Evolutionary conservation across 2,888 invertebrate species (phyloP), one percentile per base, ranked within the genome.

Genomic region (Alloplasta piceator): DNA sequence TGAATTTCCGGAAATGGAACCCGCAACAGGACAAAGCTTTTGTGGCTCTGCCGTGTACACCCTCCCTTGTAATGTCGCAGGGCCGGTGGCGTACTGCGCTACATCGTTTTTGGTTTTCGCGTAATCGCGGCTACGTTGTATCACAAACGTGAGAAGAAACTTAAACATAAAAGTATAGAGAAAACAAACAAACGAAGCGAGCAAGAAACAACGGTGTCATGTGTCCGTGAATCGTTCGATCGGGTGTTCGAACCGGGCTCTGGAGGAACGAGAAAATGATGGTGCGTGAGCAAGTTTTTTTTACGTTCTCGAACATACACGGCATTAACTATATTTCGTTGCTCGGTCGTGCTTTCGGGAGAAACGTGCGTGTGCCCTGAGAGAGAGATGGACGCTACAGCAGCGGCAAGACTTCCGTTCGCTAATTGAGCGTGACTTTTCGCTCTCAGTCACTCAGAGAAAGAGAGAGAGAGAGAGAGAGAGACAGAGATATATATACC

Each of bases 11-110:
- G 83, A 85, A 86, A 87, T 84, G 79, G 83, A 86, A 86, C 70
- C 85, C 85, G 79, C 83, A 86, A 86, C 87, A 86, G 85, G 84
- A 87, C 87, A 87, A 88, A 88, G 87, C 86, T 86, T n/a, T n/a
- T n/a, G n/a, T n/a, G n/a, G n/a, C n/a, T n/a, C n/a, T n/a, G 86
- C 82, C 81, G 83, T 85, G 85, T 82, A 82, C n/a, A n/a, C 85
- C 85, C 83, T 83, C 84, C 84, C 84, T 85, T 83, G 83, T 85
- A 86, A 84, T 85, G 84, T 76, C 79, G 78, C 85, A 85, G 86
- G 85, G 84, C 86, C 83, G 85, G 84, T 83, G 83, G 85, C 83
- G 82, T 84, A 80, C 84, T 80, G 80, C 83, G 78, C 84, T 80
- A 71, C 66, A 52, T 80, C 61, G 66, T 80, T 74, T 68, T 80